Percentiles rank a stretch among this genome's conserved stretches.
Evolutionary conservation across 2,113 vertebrate genomes (phyloP).

Genomic region (Poecile atricapillus): DNA sequence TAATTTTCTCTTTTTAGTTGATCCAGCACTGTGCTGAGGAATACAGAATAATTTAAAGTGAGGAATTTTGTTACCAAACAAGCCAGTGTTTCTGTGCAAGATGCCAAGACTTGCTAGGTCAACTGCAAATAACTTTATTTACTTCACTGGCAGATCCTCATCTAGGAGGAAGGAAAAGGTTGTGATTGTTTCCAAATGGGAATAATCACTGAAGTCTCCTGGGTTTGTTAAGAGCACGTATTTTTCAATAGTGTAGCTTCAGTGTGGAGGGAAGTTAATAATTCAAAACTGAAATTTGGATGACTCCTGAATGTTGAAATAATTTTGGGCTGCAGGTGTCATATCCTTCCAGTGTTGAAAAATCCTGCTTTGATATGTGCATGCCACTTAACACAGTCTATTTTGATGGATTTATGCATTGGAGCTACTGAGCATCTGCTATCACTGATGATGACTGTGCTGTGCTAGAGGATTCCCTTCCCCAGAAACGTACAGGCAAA

Average conservation of each 20-base stretch:
- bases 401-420: background rate
- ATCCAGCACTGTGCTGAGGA: background rate
- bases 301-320: background rate
- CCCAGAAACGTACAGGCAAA: background rate
- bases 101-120: background rate
- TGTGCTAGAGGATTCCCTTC: background rate
- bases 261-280: background rate
- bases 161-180: background rate
- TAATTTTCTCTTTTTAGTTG: background rate
- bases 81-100: background rate
- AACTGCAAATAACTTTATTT: conserved; percentile 14
- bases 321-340: background rate
- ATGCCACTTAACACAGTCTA: background rate
- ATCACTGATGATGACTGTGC: rapidly evolving
- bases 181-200: background rate
- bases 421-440: background rate
- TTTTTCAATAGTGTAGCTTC: background rate
- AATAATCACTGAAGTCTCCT: background rate
- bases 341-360: background rate
- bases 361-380: background rate
- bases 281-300: background rate
- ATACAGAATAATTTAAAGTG: background rate
- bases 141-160: background rate
- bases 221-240: background rate
- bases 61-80: background rate